Evolutionary conservation across 2,113 vertebrate species (phyloP).

Genomic region (Lethenteron reissneri): DNA sequence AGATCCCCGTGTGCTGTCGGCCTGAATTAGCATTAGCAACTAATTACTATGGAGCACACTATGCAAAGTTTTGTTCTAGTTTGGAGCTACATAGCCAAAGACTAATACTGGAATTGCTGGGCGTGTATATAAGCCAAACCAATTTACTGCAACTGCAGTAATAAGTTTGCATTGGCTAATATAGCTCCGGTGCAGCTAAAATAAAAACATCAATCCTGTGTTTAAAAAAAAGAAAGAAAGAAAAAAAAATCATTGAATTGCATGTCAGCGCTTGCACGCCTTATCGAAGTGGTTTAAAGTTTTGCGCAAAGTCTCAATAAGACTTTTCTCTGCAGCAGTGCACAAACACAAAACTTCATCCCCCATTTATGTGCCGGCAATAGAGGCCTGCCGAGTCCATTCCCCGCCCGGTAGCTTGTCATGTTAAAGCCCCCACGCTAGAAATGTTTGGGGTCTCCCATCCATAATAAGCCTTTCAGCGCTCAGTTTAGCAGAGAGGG

Average conservation of each 20-base stretch:
- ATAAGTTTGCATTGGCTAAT: too few species aligned
- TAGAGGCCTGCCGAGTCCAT: constrained; percentile 1
- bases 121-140: too few species aligned
- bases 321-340: constrained; percentile 6
- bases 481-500: constrained; percentile 5
- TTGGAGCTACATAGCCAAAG: too few species aligned
- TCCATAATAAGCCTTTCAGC: constrained; percentile 7
- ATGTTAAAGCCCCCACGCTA: background rate
- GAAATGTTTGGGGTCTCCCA: constrained; percentile 4
- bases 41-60: constrained; percentile 47
- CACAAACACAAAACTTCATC: constrained; percentile 2
- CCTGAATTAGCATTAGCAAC: constrained; percentile 90
- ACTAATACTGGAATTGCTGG: too few species aligned
- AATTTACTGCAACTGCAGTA: too few species aligned
- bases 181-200: too few species aligned
- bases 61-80: too few species aligned
- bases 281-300: background rate
- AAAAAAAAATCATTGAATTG: too few species aligned
- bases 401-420: constrained; percentile 6
- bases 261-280: too few species aligned
- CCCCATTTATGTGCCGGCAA: constrained; percentile 4
- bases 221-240: too few species aligned
- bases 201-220: too few species aligned
- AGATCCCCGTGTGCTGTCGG: constrained; percentile 59
- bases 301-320: constrained; percentile 1